Base-by-base conservation (phyloP, 2,797 vertebrate genomes). In the Malurus leucopterus region DNA sequence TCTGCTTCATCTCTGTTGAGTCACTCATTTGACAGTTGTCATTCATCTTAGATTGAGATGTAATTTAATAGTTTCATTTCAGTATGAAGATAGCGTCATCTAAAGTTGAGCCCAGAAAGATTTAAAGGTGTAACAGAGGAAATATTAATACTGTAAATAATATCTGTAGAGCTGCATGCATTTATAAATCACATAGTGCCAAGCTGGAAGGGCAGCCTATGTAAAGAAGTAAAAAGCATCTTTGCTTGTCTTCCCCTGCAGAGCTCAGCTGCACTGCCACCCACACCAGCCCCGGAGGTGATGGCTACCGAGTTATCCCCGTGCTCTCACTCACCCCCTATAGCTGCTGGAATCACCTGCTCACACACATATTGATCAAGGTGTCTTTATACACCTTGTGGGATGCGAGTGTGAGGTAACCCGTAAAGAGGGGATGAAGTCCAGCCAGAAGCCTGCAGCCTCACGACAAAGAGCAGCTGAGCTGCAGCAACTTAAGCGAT, bases 61-160 rank as follows among this genome's bases (percentile, higher is more conserved):
- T 91, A 95, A 94, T 95, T 95, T 93, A 94, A 95, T 92, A 94
- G 94, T 94, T 95, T 95, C 93, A 93, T 95, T 95, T 95, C 93
- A 55, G 75, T 89, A 83, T 90, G 89, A 89, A 91, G 89, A 94
- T 89, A 90, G 92, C 43, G 2, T 92, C 93, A 92, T 47, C 65
- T 80, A 0, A 84, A 92, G 72, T 84, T 68, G 75, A 92, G 75
- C 79, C 51, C 2, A 7, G 91, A 89, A 95, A 95, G 94, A 95
- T 95, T 94, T 94, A 94, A 93, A 94, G 94, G 92, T 95, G 94
- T 93, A 93, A 95, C 93, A 91, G 89, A 93, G 82, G 54, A 93
- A 93, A 89, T 93, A 93, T 93, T 93, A 93, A 94, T 95, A 94
- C 91, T 91, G 94, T 94, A 94, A 94, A 93, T 94, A 95, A 93